Base-by-base conservation (phyloP, 2,797 vertebrate genomes). In the Lithobates sylvaticus region DNA sequence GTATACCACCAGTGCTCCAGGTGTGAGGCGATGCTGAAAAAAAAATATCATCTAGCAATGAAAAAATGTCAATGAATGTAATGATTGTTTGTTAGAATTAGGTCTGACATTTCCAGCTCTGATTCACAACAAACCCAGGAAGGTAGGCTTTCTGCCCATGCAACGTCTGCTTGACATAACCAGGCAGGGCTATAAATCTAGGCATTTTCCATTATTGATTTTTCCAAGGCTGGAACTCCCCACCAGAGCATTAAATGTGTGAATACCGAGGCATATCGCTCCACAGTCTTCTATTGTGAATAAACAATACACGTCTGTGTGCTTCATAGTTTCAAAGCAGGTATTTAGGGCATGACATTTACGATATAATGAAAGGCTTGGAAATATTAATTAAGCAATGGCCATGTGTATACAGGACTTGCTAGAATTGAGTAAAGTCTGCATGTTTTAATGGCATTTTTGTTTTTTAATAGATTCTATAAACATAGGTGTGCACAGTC, bases 61-160 rank as follows among this genome's bases (percentile, higher is more conserved):
- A 32, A 58, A 27, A 54, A 71, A 71, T 34, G 13, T 16, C 32
- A 81, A 32, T 71, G 68, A 23, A 58, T 72, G 68, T 71, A 47
- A 71, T 36, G 36, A 81, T 71, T 81, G 78, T 92, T 90, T 81
- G 78, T 92, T 90, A 91, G 86, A 90, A 90, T 78, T 90, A 89
- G 88, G 92, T 91, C 90, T 90, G 61, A 67, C 76, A 78, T 67
- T 67, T 67, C 76, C 26, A 64, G 6, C 27, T 61, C 29, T 61
- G 27, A 81, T 81, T 50, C 47, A 36, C 44, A 36, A 58, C 27
- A 81, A 58, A 27, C 54, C 32, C 32, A 72, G 39, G 42, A 32
- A 81, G 50, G 68, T 36, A 32, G 42, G 68, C 39, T 61, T 81
- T 47, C 68, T 72, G 68, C 68, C 47, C 29, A 72, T 81, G 79